Percentiles rank a stretch among this genome's conserved stretches.
Conservation (phyloP, 2,797 vertebrate genomes). For the Taeniopygia guttata region DNA sequence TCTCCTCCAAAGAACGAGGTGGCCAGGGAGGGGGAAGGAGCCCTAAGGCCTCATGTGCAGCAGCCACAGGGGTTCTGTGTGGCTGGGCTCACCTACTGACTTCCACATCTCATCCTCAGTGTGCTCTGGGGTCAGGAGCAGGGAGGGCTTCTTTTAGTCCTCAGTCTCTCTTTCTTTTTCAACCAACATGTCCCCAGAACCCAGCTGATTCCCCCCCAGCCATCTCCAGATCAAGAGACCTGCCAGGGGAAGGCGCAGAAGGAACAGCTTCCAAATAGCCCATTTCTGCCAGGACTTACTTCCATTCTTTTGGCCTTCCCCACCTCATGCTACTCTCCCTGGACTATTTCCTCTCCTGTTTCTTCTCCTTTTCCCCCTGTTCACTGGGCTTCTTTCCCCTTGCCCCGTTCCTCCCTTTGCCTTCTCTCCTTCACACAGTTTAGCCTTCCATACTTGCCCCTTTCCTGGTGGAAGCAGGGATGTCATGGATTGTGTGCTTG, state of each 20-base stretch:
- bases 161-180: background rate
- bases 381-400: background rate
- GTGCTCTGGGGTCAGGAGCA: background rate
- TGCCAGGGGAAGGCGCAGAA: background rate
- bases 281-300: conserved; percentile 10
- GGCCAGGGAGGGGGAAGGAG: background rate
- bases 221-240: background rate
- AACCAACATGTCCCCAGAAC: fast-evolving
- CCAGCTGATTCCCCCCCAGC: fast-evolving
- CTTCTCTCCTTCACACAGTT: background rate
- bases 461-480: background rate
- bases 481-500: background rate
- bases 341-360: background rate
- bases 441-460: background rate
- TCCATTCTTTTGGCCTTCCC: background rate
- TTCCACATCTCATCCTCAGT: background rate
- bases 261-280: background rate
- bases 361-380: background rate
- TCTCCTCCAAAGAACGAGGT: background rate
- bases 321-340: background rate
- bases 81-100: background rate
- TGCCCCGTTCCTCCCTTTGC: background rate
- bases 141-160: background rate
- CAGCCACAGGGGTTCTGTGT: background rate
- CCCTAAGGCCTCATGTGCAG: fast-evolving